These are phyloP conservation scores for Agelas oroides DNA, from an alignment of 37 sponge, comb jelly and placozoan genomes.

Conservation along the genomic window DNA sequence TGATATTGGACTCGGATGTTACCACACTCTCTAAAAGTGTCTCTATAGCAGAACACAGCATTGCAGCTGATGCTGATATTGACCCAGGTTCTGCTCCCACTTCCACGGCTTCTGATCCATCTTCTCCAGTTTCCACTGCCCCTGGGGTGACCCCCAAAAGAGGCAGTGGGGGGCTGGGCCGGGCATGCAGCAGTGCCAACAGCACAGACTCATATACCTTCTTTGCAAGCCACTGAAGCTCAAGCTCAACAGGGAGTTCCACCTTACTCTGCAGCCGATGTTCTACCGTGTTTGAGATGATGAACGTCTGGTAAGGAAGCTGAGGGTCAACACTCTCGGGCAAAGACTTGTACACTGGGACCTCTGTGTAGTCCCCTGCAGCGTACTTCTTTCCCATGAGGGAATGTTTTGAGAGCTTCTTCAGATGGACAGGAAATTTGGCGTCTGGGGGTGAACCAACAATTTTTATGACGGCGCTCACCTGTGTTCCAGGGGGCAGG, in stretches of 20 bases:
- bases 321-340: neutral
- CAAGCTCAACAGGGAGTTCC: conserved; percentile 39
- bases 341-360: neutral
- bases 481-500: too few species aligned
- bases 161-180: neutral
- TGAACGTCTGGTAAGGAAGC: conserved; percentile 51
- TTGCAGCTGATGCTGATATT: neutral
- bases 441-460: too few species aligned
- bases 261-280: conserved; percentile 12
- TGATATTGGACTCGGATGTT: neutral
- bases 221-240: conserved; percentile 50
- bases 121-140: neutral
- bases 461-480: too few species aligned
- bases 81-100: neutral
- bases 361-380: conserved; percentile 25
- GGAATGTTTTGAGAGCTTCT: conserved; percentile 27
- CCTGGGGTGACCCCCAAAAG: neutral
- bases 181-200: conserved; percentile 18
- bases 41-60: conserved; percentile 20
- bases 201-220: conserved; percentile 45
- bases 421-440: neutral
- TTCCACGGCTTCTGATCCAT: neutral
- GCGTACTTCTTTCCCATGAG: conserved; percentile 6
- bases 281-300: conserved; percentile 63
- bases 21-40: neutral